Evolutionary conservation across 2,797 vertebrate genomes (phyloP).

Genomic region (Yasuhikotakia modesta): DNA sequence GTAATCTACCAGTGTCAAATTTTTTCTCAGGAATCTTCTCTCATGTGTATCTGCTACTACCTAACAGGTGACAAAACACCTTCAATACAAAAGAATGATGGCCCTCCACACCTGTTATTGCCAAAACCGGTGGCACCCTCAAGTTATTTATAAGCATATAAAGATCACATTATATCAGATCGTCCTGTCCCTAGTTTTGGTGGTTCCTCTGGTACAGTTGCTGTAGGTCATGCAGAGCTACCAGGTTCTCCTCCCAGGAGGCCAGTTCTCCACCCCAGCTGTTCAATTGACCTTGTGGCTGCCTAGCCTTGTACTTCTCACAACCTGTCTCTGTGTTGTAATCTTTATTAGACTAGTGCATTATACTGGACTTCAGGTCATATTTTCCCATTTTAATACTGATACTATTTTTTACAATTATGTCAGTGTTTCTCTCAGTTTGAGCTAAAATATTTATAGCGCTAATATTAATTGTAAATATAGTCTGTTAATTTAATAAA

Average conservation of each 20-base stretch:
- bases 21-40: constrained; percentile 61
- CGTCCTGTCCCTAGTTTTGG: constrained; percentile 51
- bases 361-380: too few species aligned
- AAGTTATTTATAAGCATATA: neutral
- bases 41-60: constrained; percentile 79
- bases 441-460: too few species aligned
- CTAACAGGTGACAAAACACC: constrained; percentile 74
- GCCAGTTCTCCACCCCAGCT: constrained; percentile 59
- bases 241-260: constrained; percentile 72
- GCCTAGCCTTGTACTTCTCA: constrained; percentile 63
- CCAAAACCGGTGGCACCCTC: neutral
- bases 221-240: constrained; percentile 70
- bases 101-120: too few species aligned
- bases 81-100: neutral
- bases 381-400: too few species aligned
- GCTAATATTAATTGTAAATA: too few species aligned
- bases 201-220: constrained; percentile 65
- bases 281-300: constrained; percentile 32
- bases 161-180: neutral
- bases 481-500: too few species aligned
- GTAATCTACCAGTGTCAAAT: constrained; percentile 85
- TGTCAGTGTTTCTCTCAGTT: too few species aligned
- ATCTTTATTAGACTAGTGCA: too few species aligned
- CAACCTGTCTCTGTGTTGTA: constrained; percentile 62
- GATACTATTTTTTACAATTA: too few species aligned